phyloP scores from a whole-genome alignment of 2,888 invertebrate species.

The Polymixis lichenea region DNA sequence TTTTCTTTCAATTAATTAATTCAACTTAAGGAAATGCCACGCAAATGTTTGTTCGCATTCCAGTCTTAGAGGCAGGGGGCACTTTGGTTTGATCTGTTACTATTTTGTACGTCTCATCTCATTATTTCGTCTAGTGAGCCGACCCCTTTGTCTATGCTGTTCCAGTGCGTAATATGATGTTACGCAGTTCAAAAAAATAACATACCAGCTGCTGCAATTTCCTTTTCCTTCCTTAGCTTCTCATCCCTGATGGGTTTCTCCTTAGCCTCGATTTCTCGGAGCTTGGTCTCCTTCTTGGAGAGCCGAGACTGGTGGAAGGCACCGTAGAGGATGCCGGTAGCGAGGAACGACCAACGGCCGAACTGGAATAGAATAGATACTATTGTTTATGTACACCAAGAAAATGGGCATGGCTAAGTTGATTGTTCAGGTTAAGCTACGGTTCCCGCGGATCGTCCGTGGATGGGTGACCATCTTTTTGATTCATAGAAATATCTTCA shows the following conservation, averaged over 20 bases:
- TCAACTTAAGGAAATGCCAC: too few relatives aligned
- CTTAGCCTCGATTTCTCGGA: constrained; percentile 92
- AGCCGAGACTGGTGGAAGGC: constrained; percentile 93
- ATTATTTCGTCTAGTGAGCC: too few relatives aligned
- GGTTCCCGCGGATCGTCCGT: too few relatives aligned
- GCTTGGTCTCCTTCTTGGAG: constrained; percentile 91
- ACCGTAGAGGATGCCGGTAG: constrained; percentile 94
- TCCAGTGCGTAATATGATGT: neutral
- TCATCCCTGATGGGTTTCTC: constrained; percentile 93
- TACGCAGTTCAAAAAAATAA: neutral
- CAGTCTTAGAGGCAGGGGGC: too few relatives aligned
- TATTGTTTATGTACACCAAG: neutral
- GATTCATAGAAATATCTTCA: neutral
- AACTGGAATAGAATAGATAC: constrained; percentile 89
- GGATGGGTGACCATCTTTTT: too few relatives aligned
- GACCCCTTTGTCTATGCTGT: too few relatives aligned
- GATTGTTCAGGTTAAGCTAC: too few relatives aligned
- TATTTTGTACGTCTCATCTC: too few relatives aligned
- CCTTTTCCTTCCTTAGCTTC: constrained; percentile 94
- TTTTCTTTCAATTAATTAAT: too few relatives aligned
- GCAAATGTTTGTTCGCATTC: too few relatives aligned
- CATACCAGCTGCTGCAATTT: constrained; percentile 90
- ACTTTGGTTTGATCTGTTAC: too few relatives aligned
- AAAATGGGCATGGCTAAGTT: neutral
- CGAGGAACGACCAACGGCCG: constrained; percentile 94